These are phyloP conservation scores for Heliconius hewitsoni DNA, from an alignment of 1,140 invertebrate genomes.

Conservation along the genomic window DNA sequence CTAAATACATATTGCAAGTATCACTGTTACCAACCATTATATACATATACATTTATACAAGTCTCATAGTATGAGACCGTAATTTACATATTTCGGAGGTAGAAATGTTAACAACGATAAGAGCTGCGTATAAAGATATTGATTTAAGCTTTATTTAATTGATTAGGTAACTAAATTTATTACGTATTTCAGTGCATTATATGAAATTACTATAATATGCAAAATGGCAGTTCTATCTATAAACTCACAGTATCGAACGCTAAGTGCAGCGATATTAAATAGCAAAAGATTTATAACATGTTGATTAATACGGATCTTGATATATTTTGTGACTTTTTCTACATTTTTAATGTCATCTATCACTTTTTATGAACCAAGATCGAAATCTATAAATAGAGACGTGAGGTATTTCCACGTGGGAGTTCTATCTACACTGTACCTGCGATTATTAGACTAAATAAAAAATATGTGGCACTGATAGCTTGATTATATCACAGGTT, in stretches of 20 bases:
- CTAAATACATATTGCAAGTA: conserved; percentile 16
- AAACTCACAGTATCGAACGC: conserved; percentile 15
- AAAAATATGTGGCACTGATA: conserved; percentile 59
- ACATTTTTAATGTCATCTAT: conserved; percentile 59
- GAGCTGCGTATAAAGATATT: conserved; percentile 22
- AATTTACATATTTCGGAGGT: conserved; percentile 20
- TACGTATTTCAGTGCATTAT: conserved; percentile 22
- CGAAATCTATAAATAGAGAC: conserved; percentile 76
- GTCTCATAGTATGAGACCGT: conserved; percentile 7
- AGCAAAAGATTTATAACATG: neutral
- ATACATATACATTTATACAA: conserved; percentile 2
- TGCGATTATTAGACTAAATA: conserved; percentile 59
- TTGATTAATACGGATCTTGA: neutral
- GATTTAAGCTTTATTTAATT: conserved; percentile 25
- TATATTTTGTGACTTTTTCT: conserved; percentile 24
- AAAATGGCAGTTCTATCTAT: conserved; percentile 42
- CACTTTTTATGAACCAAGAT: conserved; percentile 72
- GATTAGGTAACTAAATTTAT: conserved; percentile 36
- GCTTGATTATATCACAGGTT: conserved; percentile 67
- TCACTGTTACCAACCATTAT: neutral
- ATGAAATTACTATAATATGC: conserved; percentile 25
- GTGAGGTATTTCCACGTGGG: conserved; percentile 79
- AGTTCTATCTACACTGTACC: conserved; percentile 69
- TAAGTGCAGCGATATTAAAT: conserved; percentile 9
- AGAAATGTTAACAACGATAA: conserved; percentile 11